These are phyloP conservation scores for Varroa destructor DNA, from an alignment of 1,140 invertebrate species.

Conservation along the genomic window DNA sequence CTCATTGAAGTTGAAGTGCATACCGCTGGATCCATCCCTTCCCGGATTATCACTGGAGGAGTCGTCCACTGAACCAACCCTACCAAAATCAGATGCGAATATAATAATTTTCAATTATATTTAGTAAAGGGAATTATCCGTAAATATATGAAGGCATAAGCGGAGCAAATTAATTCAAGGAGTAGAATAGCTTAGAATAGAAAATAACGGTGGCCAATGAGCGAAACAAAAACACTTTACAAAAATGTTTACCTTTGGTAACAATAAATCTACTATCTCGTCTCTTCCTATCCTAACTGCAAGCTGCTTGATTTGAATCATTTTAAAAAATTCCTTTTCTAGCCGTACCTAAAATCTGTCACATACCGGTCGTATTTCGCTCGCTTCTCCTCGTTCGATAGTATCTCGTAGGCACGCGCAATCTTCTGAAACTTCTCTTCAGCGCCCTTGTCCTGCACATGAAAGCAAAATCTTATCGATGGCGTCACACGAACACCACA, in stretches of 20 bases:
- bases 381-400: conserved; percentile 39
- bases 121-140: background rate
- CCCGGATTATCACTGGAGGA: conserved; percentile 13
- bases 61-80: background rate
- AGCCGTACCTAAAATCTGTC: background rate
- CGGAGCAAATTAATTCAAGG: no score
- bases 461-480: no score
- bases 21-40: conserved; percentile 30
- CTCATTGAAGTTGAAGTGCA: conserved; percentile 38
- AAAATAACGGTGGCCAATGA: no score
- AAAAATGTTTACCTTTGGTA: no score
- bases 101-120: background rate
- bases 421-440: conserved; percentile 42
- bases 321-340: no score
- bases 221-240: no score
- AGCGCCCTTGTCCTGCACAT: conserved; percentile 36
- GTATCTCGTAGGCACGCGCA: conserved; percentile 42
- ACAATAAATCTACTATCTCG: no score
- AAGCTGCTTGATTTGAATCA: conserved; percentile 29
- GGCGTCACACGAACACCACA: no score
- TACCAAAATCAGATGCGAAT: background rate
- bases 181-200: no score
- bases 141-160: no score
- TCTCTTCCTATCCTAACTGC: no score
- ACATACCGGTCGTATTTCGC: conserved; percentile 40